A percentile compares a stretch with the other conserved stretches of the same genome.
Evolutionary conservation across 2,888 invertebrate genomes (phyloP).

Genomic region (Eustalomyia histrio): DNA sequence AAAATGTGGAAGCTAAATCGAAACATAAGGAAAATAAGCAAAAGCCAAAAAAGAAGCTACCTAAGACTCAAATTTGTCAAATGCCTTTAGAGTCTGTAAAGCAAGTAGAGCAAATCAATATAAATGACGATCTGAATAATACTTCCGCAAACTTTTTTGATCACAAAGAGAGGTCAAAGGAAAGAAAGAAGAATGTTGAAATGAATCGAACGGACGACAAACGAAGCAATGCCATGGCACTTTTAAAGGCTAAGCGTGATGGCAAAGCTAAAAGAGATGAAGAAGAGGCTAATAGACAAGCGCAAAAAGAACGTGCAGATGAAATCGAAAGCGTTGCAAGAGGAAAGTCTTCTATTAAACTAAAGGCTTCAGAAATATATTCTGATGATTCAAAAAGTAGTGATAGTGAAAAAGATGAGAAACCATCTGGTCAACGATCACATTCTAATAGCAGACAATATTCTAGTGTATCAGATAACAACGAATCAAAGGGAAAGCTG

Average conservation of each 20-base stretch:
- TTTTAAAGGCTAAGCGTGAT: slow-evolving; percentile 93
- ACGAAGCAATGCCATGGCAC: slow-evolving; percentile 95
- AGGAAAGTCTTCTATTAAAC: slow-evolving; percentile 86
- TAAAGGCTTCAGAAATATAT: slow-evolving; percentile 97
- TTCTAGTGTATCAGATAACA: slow-evolving; percentile 81
- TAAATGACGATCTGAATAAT: slow-evolving; percentile 49
- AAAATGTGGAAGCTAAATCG: slow-evolving; percentile 83
- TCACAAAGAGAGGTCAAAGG: slow-evolving; percentile 88
- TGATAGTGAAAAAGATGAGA: slow-evolving; percentile 83
- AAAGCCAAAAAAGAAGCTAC: slow-evolving; percentile 80
- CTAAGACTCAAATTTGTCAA: slow-evolving; percentile 1
- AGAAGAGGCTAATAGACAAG: slow-evolving; percentile 83
- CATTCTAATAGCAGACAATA: slow-evolving; percentile 82
- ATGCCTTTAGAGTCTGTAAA: slow-evolving; percentile 38
- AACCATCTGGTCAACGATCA: slow-evolving; percentile 79
- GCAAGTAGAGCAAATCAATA: slow-evolving; percentile 24
- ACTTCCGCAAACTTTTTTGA: slow-evolving; percentile 80
- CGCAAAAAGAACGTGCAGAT: slow-evolving; percentile 81
- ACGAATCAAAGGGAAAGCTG: slow-evolving; percentile 78
- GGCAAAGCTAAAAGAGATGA: slow-evolving; percentile 89
- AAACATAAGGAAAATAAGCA: slow-evolving; percentile 80
- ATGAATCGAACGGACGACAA: slow-evolving; percentile 91
- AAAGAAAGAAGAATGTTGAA: slow-evolving; percentile 94
- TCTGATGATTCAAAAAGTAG: slow-evolving; percentile 88
- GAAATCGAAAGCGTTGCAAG: slow-evolving; percentile 80